These are phyloP conservation scores for Propithecus deckenii DNA, from an alignment of 2,797 vertebrate genomes.

Conservation along the genomic window DNA sequence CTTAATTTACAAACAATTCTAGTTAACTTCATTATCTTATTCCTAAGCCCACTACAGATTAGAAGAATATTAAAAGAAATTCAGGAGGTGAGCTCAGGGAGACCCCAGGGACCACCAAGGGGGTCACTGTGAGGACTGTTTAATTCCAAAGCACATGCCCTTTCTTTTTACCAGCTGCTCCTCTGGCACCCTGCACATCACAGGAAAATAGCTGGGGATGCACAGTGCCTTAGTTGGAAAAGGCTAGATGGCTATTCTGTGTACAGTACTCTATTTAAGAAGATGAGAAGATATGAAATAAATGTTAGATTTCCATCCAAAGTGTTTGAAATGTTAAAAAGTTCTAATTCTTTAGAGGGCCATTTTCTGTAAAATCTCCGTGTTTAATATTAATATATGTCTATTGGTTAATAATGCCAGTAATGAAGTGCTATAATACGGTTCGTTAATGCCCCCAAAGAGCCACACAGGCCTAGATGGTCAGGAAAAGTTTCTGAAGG, in stretches of 20 bases:
- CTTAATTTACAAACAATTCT: not conserved
- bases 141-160: not conserved
- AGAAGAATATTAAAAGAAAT: not conserved
- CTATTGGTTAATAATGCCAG: not conserved
- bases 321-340: not conserved
- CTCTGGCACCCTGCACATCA: not conserved
- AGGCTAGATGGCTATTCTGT: not conserved
- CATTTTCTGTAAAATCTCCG: not conserved
- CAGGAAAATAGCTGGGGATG: not conserved
- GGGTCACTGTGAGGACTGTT: not conserved
- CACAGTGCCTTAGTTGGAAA: not conserved
- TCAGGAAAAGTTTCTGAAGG: not conserved
- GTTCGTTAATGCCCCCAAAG: not conserved
- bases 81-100: not conserved
- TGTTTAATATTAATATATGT: not conserved
- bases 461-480: not conserved
- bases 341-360: not conserved
- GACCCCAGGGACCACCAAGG: not conserved
- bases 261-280: not conserved
- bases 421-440: not conserved
- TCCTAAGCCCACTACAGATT: not conserved
- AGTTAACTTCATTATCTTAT: not conserved
- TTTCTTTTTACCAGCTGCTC: not conserved
- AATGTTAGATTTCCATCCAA: not conserved
- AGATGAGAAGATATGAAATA: not conserved